Evolutionary conservation across 2,797 vertebrate species (phyloP).

Genomic region (Acanthiza pusilla): DNA sequence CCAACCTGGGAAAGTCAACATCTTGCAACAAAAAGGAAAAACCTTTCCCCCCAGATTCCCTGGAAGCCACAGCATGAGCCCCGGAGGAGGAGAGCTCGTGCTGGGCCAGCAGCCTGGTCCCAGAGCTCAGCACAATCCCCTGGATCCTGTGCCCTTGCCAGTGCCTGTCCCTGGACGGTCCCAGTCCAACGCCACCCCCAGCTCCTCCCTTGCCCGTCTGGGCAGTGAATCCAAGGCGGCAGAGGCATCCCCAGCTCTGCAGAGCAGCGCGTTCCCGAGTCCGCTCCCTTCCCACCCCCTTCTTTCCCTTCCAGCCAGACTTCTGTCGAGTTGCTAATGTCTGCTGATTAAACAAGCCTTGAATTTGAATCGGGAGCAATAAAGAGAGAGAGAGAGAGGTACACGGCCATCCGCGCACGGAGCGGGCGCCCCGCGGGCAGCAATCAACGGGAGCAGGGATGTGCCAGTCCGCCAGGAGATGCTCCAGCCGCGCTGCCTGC

Average conservation of each 20-base stretch:
- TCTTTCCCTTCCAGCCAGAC: conserved; percentile 1
- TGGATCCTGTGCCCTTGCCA: fast-evolving
- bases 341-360: conserved; percentile 43
- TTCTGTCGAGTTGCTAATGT: conserved; percentile 10
- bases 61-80: fast-evolving
- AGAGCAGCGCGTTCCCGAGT: background rate
- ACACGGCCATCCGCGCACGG: background rate
- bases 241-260: background rate
- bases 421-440: background rate
- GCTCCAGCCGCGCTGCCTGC: background rate
- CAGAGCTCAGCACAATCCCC: background rate
- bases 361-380: conserved; percentile 30
- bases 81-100: fast-evolving
- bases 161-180: background rate
- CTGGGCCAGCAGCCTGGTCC: background rate
- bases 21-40: background rate
- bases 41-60: background rate
- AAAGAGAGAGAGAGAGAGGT: background rate
- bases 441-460: background rate
- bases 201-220: background rate
- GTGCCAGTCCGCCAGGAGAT: background rate
- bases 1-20: background rate
- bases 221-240: fast-evolving
- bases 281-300: background rate
- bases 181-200: fast-evolving